These are phyloP conservation scores for Zoanthus sociatus DNA, from an alignment of 92 coral and sea anemone genomes.

Conservation along the genomic window DNA sequence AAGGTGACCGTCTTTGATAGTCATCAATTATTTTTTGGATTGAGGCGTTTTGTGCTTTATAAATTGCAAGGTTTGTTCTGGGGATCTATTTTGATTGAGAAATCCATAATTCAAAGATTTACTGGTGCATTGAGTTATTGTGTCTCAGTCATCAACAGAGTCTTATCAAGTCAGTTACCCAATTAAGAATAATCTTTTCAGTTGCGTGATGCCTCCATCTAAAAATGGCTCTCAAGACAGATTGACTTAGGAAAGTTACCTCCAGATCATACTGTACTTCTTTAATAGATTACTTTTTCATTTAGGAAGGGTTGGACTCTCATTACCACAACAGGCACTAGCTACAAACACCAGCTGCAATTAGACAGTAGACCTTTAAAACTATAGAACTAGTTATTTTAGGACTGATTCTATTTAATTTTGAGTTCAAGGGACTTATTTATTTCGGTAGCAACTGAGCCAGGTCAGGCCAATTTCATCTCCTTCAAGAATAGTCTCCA, in stretches of 20 bases:
- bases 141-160: neutral
- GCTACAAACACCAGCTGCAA: too few relatives aligned
- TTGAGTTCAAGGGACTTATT: neutral
- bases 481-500: conserved; percentile 98
- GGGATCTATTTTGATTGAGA: neutral
- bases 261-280: too few relatives aligned
- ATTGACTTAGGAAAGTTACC: neutral
- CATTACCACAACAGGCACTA: too few relatives aligned
- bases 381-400: too few relatives aligned
- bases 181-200: neutral
- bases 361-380: too few relatives aligned
- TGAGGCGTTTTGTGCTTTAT: neutral
- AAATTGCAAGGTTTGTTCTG: neutral
- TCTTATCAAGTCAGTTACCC: neutral
- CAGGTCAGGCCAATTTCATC: conserved; percentile 82
- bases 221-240: neutral
- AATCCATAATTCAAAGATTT: neutral
- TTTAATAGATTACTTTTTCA: too few relatives aligned
- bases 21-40: too few relatives aligned
- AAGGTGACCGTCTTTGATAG: too few relatives aligned
- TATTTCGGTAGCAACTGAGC: conserved; percentile 62
- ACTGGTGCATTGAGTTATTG: neutral
- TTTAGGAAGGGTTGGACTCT: too few relatives aligned
- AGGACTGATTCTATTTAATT: too few relatives aligned
- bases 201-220: neutral